These are phyloP conservation scores for Scolanthus callimorphus DNA, from an alignment of 92 coral and sea anemone species.

Conservation along the genomic window DNA sequence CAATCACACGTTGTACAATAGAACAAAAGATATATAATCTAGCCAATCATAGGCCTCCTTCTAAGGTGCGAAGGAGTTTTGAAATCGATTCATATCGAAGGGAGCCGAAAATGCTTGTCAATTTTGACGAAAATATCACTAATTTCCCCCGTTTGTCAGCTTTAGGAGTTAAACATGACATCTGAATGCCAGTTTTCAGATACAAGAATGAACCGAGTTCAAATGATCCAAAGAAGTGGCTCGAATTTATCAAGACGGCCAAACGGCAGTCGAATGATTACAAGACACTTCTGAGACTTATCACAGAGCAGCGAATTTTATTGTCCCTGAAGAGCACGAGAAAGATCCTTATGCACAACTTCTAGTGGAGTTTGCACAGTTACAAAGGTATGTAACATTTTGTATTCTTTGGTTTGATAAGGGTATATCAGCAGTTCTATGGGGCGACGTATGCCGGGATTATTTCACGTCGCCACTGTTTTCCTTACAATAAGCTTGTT, in stretches of 20 bases:
- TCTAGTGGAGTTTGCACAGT: constrained; percentile 85
- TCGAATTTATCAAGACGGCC: constrained; percentile 45
- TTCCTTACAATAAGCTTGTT: too few species aligned
- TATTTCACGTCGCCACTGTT: too few species aligned
- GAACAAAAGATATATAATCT: neutral
- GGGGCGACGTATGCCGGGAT: too few species aligned
- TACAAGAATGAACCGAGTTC: neutral
- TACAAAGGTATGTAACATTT: constrained; percentile 95
- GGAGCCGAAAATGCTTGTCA: too few species aligned
- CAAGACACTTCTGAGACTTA: constrained; percentile 51
- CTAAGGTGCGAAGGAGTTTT: constrained; percentile 6
- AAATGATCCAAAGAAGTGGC: constrained; percentile 87
- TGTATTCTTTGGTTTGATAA: too few species aligned
- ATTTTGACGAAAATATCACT: too few species aligned
- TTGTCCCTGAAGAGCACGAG: constrained; percentile 72
- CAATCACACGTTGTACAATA: too few species aligned
- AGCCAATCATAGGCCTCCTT: constrained; percentile 40
- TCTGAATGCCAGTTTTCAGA: neutral
- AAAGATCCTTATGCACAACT: constrained; percentile 80
- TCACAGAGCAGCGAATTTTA: constrained; percentile 64
- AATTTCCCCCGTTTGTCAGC: neutral
- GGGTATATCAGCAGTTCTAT: too few species aligned
- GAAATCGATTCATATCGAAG: too few species aligned
- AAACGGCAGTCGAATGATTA: constrained; percentile 38
- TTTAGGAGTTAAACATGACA: neutral